A percentile compares a stretch with the other conserved stretches of the same genome.
phyloP scores from a whole-genome alignment of 2,113 vertebrate species.

The Macquaria australasica region DNA sequence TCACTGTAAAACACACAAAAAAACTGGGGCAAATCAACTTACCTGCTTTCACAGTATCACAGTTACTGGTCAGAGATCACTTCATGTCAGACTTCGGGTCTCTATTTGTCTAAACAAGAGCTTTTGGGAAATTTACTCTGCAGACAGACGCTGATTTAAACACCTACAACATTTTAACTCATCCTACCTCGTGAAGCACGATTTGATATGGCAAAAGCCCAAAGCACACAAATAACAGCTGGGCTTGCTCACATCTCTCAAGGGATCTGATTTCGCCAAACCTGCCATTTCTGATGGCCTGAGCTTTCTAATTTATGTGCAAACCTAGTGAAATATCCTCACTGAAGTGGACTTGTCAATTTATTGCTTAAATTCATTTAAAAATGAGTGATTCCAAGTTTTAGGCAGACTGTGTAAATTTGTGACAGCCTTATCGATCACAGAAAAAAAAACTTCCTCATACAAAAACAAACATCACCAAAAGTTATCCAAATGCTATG shows the following conservation, averaged over 20 bases:
- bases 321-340: background rate
- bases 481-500: background rate
- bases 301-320: background rate
- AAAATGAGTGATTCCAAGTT: background rate
- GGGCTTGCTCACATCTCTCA: slow-evolving; percentile 10
- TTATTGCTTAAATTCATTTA: background rate
- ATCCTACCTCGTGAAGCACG: slow-evolving; percentile 4
- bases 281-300: background rate
- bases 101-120: background rate
- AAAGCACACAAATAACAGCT: slow-evolving; percentile 15
- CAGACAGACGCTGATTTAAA: background rate
- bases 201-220: slow-evolving; percentile 20
- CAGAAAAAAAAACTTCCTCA: background rate
- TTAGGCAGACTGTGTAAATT: background rate
- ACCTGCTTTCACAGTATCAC: slow-evolving; percentile 2
- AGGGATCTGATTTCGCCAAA: slow-evolving; percentile 10
- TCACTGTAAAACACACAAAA: slow-evolving; percentile 8
- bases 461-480: background rate
- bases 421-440: background rate
- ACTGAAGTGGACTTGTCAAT: background rate
- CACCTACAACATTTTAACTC: background rate
- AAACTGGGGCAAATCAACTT: background rate
- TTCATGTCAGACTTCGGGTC: background rate
- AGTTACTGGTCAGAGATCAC: slow-evolving; percentile 9
- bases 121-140: background rate